Evolutionary conservation across 2,797 vertebrate species (phyloP).

Genomic region (Adelosebastes latens): DNA sequence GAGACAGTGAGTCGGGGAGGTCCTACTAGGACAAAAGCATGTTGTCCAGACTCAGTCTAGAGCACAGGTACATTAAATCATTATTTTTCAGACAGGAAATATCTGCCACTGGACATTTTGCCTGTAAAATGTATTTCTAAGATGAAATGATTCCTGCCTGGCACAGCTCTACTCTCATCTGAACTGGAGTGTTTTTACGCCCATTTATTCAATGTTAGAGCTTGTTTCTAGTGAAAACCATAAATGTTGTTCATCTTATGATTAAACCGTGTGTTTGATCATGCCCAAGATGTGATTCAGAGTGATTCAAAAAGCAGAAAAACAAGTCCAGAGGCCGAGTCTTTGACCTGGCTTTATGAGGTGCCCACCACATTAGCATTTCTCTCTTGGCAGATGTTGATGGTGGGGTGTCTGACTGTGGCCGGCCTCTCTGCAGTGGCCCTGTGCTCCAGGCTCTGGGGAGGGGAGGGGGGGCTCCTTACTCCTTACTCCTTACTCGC

Average conservation of each 20-base stretch:
- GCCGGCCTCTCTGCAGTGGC: constrained; percentile 60
- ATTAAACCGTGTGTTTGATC: constrained; percentile 59
- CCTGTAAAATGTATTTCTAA: constrained; percentile 78
- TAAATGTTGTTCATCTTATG: constrained; percentile 38
- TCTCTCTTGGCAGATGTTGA: constrained; percentile 68
- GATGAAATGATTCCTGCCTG: constrained; percentile 77
- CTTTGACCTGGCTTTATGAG: constrained; percentile 64
- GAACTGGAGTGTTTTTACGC: constrained; percentile 43
- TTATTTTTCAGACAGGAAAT: constrained; percentile 82
- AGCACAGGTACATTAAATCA: constrained; percentile 78
- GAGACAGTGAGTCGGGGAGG: constrained; percentile 78
- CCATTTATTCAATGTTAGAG: constrained; percentile 44
- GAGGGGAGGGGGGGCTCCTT: constrained; percentile 17
- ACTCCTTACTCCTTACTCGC: constrained; percentile 21
- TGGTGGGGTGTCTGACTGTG: constrained; percentile 54
- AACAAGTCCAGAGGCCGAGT: constrained; percentile 61
- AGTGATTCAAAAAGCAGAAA: constrained; percentile 61
- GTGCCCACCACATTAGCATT: constrained; percentile 71
- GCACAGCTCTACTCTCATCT: constrained; percentile 54
- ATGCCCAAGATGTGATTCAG: constrained; percentile 52
- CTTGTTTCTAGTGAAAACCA: constrained; percentile 41
- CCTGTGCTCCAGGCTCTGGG: constrained; percentile 52
- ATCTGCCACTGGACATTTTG: constrained; percentile 76
- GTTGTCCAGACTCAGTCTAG: constrained; percentile 75
- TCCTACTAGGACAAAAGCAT: constrained; percentile 77